Base-by-base conservation (phyloP, 2,113 vertebrate genomes). In the Nothoprocta pentlandii region DNA sequence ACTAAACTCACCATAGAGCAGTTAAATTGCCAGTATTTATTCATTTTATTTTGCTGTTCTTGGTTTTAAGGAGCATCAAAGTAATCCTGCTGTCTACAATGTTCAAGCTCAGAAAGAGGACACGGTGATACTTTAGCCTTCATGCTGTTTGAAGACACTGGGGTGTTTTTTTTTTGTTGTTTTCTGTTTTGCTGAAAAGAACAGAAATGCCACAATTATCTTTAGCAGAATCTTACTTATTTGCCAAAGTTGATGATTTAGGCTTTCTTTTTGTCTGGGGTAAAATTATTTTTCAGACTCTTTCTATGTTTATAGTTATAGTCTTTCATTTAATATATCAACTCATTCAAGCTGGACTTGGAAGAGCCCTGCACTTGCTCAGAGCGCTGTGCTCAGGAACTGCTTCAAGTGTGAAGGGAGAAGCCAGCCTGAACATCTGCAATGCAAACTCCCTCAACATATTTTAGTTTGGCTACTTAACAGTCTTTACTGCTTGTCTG, bases 231-330 rank as follows among this genome's bases (percentile, higher is more conserved):
- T 47, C 42, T 44, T 26, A 49, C 19, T 93, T 32, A 68, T 87
- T 93, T 85, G 77, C 62, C 58, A 15, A 79, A 66, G n/a, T 30
- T 75, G 80, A 91, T 82, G 80, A 79, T 90, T 95, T 90, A 84
- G 74, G 58, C 91, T 96, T 94, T 94, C 80, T 67, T 47, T 92
- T 92, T 91, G 44, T n/a, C 39, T 26, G 64, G 67, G 54, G 41
- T 79, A 81, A 86, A 66, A 71, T 94, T 89, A 62, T 79, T 95
- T 95, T 92, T 90, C 76, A 81, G 78, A 71, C 4, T 36, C 9
- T 7, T 87, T 56, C 12, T 68, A 30, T 15, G 15, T 92, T 80
- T 92, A 56, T 84, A 88, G 76, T 81, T 90, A 42, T 3, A 90
- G 69, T 26, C 44, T 81, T 76, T 41, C n/a, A 58, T 85, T 92